Percentiles rank a stretch among this genome's conserved stretches.
These are phyloP conservation scores for Drosophila funebris DNA, from an alignment of 1,140 invertebrate species.

Conservation along the genomic window DNA sequence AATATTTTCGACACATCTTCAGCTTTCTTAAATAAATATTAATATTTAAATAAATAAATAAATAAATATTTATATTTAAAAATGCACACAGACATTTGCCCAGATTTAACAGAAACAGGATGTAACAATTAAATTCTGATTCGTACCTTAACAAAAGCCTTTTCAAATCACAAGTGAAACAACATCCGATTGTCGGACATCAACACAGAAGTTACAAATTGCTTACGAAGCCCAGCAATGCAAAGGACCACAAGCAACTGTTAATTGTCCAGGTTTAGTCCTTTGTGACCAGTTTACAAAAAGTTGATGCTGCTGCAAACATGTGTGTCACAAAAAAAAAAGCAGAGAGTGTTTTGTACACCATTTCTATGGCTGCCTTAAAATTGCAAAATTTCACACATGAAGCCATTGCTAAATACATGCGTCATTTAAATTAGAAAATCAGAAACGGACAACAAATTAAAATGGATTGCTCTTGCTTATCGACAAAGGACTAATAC, in stretches of 20 bases:
- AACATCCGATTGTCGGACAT: too few species aligned
- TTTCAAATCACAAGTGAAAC: too few species aligned
- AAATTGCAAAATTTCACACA: constrained; percentile 60
- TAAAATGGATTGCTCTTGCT: neutral
- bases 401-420: constrained; percentile 13
- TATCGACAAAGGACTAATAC: neutral
- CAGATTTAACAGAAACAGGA: too few species aligned
- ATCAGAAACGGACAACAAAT: neutral
- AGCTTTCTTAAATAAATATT: too few species aligned
- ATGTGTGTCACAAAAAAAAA: too few species aligned
- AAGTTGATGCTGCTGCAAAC: neutral
- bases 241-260: constrained; percentile 28
- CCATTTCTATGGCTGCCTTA: constrained; percentile 44
- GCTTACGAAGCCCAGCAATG: constrained; percentile 49
- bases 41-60: too few species aligned
- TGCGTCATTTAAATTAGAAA: constrained; percentile 14
- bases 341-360: constrained; percentile 17
- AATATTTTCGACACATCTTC: too few species aligned
- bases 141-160: too few species aligned
- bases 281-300: constrained; percentile 5
- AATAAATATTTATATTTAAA: too few species aligned
- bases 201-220: constrained; percentile 36
- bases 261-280: constrained; percentile 19
- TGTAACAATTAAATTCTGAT: too few species aligned
- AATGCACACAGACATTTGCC: too few species aligned